Percentiles rank a stretch among this genome's conserved stretches.
phyloP scores from a whole-genome alignment of 2,888 invertebrate species.

The Atethmia centrago region DNA sequence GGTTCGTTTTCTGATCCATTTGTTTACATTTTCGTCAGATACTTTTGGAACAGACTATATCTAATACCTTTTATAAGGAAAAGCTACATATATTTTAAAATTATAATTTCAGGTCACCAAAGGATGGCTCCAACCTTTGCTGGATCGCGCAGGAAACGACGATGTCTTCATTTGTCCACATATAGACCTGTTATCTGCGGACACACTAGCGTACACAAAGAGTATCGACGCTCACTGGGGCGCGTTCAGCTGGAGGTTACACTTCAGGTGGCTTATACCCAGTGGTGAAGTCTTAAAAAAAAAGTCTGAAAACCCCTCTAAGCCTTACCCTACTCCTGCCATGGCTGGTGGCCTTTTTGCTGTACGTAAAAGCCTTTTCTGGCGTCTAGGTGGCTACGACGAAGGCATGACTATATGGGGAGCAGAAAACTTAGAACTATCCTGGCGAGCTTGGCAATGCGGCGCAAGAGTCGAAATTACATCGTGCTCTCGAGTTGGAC shows the following conservation, averaged over 20 bases:
- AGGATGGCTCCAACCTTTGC: slow-evolving; percentile 92
- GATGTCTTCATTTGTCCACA: slow-evolving; percentile 88
- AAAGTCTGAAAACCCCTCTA: slow-evolving; percentile 91
- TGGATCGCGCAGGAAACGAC: slow-evolving; percentile 89
- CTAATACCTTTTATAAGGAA: not conserved
- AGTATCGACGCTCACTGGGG: slow-evolving; percentile 99
- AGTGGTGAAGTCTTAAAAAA: slow-evolving; percentile 92
- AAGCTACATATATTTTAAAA: not conserved
- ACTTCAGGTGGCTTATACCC: slow-evolving; percentile 96
- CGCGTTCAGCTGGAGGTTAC: slow-evolving; percentile 99
- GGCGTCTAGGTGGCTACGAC: slow-evolving; percentile 95
- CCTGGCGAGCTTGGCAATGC: slow-evolving; percentile 99
- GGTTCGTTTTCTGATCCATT: not conserved
- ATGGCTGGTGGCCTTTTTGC: slow-evolving; percentile 99
- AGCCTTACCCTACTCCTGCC: slow-evolving; percentile 95
- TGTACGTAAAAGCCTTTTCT: slow-evolving; percentile 96
- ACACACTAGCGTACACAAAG: slow-evolving; percentile 98
- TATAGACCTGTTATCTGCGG: slow-evolving; percentile 95
- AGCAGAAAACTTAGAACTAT: slow-evolving; percentile 99
- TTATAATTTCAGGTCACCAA: slow-evolving; percentile 83
- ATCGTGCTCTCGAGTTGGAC: slow-evolving; percentile 98
- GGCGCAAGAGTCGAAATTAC: slow-evolving; percentile 97
- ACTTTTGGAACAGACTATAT: not conserved
- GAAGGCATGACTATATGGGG: slow-evolving; percentile 97
- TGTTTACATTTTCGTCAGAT: not conserved